Conservation (phyloP, 2,113 vertebrate species). For the Epinephelus moara region DNA sequence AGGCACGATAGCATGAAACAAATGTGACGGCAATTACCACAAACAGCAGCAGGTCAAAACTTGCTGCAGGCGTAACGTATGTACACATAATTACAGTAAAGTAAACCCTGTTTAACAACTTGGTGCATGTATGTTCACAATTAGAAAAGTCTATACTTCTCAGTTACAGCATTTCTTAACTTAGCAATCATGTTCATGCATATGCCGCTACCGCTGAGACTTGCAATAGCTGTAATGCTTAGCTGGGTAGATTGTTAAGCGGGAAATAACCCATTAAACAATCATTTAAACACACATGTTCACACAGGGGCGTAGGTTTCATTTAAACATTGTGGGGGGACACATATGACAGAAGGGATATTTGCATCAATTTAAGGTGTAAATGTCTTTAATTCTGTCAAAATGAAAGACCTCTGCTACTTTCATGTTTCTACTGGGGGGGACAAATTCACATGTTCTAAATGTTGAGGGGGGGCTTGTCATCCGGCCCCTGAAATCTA, state of each 20-base stretch:
- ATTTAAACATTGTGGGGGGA: no score
- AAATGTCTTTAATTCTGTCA: no score
- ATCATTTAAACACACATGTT: constrained; percentile 3
- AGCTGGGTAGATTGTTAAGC: not conserved
- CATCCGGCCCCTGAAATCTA: no score
- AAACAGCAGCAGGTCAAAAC: constrained; percentile 28
- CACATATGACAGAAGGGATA: no score
- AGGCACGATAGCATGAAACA: not conserved
- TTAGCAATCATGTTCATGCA: constrained; percentile 4
- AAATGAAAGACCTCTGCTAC: no score
- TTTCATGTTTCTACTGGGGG: no score
- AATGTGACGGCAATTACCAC: constrained; percentile 7
- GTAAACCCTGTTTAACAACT: not conserved
- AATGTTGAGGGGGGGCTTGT: no score
- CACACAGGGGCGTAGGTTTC: no score
- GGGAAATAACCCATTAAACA: constrained; percentile 2
- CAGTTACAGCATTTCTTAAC: constrained; percentile 5
- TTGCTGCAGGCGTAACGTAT: not conserved
- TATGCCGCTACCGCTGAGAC: not conserved
- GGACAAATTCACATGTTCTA: no score
- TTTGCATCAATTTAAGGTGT: no score
- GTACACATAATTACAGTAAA: constrained; percentile 21
- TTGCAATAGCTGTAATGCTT: not conserved
- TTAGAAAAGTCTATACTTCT: not conserved
- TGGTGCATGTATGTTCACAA: constrained; percentile 5